These are phyloP conservation scores for Colistium nudipinnis DNA, from an alignment of 2,113 vertebrate genomes.

Conservation along the genomic window DNA sequence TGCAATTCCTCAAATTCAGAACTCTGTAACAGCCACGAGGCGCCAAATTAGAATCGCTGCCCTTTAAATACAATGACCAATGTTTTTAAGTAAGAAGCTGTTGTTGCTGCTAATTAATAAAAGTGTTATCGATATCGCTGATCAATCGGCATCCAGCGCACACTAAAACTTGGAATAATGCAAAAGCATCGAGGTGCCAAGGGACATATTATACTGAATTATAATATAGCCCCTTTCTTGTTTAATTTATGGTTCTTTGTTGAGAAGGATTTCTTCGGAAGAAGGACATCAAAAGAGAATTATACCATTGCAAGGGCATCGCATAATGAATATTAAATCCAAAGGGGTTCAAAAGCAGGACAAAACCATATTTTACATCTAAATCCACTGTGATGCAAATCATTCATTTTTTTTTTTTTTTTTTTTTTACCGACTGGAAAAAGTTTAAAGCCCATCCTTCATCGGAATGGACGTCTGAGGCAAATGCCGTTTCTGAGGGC, in stretches of 20 bases:
- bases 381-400: slow-evolving; percentile 48
- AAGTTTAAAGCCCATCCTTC: slow-evolving; percentile 33
- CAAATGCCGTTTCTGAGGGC: slow-evolving; percentile 5
- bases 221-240: slow-evolving; percentile 14
- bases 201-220: slow-evolving; percentile 15
- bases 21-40: slow-evolving; percentile 5
- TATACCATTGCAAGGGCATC: slow-evolving; percentile 31
- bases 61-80: too few relatives aligned
- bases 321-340: slow-evolving; percentile 34
- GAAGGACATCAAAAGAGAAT: slow-evolving; percentile 58
- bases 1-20: slow-evolving; percentile 11
- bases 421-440: slow-evolving; percentile 47
- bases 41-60: slow-evolving; percentile 8
- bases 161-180: slow-evolving; percentile 27
- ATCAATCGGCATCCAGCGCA: slow-evolving; percentile 13
- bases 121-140: slow-evolving; percentile 28
- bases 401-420: too few relatives aligned
- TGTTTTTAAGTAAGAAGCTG: neutral
- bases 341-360: slow-evolving; percentile 64
- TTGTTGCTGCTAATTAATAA: slow-evolving; percentile 11
- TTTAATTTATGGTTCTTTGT: slow-evolving; percentile 47
- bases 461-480: slow-evolving; percentile 17
- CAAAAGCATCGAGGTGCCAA: slow-evolving; percentile 38
- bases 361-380: slow-evolving; percentile 59
- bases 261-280: slow-evolving; percentile 34